Evolutionary conservation across 2,888 invertebrate species (phyloP).

Genomic region (Epistrophella euchroma): DNA sequence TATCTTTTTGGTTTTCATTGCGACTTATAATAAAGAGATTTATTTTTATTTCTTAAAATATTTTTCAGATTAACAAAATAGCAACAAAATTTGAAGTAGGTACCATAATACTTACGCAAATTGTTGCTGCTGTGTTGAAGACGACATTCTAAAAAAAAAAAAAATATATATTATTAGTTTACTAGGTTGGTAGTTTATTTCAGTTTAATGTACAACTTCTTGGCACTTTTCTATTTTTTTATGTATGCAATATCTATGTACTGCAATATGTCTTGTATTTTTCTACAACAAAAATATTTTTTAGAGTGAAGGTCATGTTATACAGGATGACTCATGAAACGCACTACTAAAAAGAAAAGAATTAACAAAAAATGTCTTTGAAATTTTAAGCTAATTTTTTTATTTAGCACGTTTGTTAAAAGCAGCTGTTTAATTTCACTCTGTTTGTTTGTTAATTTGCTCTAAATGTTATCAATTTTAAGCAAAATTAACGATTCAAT

Average conservation of each 20-base stretch:
- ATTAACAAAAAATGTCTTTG: too few species aligned
- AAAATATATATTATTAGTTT: not conserved
- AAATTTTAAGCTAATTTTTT: too few species aligned
- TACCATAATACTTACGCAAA: conserved; percentile 58
- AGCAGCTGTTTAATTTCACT: too few species aligned
- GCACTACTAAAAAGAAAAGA: too few species aligned
- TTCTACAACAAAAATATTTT: not conserved
- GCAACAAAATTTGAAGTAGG: not conserved
- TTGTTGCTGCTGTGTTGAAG: conserved; percentile 40
- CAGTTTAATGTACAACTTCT: not conserved
- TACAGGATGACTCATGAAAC: not conserved
- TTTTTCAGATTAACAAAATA: not conserved
- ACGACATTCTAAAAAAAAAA: conserved; percentile 53
- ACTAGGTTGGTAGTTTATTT: not conserved
- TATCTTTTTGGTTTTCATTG: not conserved
- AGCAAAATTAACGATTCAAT: too few species aligned
- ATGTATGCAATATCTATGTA: too few species aligned
- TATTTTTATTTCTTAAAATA: too few species aligned
- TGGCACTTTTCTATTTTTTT: conserved; percentile 7
- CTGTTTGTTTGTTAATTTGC: too few species aligned
- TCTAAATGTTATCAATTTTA: too few species aligned
- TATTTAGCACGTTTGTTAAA: too few species aligned
- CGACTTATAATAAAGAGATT: not conserved
- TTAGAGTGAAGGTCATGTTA: not conserved
- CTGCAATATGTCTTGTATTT: not conserved